A percentile compares a stretch with the other conserved stretches of the same genome.
Evolutionary conservation across 2,113 vertebrate genomes (phyloP).

Genomic region (Mesocricetus auratus): DNA sequence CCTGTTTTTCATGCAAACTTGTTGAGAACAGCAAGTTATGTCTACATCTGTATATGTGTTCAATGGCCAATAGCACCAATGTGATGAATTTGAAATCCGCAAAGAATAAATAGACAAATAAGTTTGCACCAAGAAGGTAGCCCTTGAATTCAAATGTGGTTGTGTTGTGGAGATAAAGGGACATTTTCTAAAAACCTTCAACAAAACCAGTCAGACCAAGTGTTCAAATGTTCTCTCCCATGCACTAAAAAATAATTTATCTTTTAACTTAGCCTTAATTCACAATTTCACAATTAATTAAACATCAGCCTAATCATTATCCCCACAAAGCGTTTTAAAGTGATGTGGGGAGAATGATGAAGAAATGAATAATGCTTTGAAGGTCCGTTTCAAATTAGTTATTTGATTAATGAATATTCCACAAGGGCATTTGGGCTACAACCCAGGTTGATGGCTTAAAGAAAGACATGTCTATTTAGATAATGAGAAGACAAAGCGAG

Average conservation of each 20-base stretch:
- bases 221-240: constrained; percentile 53
- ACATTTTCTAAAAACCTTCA: constrained; percentile 62
- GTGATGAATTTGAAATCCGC: constrained; percentile 30
- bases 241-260: constrained; percentile 85
- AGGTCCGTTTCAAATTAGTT: constrained; percentile 90
- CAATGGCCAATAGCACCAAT: not conserved
- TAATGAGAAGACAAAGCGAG: constrained; percentile 88
- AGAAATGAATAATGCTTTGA: constrained; percentile 89
- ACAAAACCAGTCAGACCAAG: constrained; percentile 64
- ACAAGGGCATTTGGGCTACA: constrained; percentile 88
- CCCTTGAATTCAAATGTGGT: constrained; percentile 26
- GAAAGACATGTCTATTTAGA: constrained; percentile 88
- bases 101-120: constrained; percentile 61
- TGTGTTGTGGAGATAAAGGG: constrained; percentile 43
- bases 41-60: not conserved
- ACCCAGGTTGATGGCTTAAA: constrained; percentile 89
- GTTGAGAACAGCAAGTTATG: not conserved
- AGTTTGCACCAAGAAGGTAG: constrained; percentile 58
- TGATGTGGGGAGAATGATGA: constrained; percentile 87
- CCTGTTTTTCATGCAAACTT: not conserved
- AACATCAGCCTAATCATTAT: constrained; percentile 90
- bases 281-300: constrained; percentile 92
- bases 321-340: constrained; percentile 89
- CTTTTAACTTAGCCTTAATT: constrained; percentile 88
- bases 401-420: constrained; percentile 90